These are phyloP conservation scores for Megalops atlanticus DNA, from an alignment of 2,113 vertebrate genomes.

Conservation along the genomic window DNA sequence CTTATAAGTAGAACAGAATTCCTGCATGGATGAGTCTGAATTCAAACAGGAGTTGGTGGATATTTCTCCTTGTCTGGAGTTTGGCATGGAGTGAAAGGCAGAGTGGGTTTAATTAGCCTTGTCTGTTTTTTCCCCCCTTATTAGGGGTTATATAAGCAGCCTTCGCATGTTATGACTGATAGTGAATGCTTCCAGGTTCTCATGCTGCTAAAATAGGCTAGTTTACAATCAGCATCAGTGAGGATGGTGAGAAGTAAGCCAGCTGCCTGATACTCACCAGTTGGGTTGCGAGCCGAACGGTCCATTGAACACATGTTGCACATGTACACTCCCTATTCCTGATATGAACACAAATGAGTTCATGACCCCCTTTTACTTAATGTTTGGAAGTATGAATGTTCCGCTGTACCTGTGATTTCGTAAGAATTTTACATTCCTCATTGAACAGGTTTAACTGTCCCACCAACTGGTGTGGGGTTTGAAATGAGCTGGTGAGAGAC, in stretches of 20 bases:
- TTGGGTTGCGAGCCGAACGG: not conserved
- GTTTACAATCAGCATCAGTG: not conserved
- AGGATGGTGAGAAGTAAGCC: not conserved
- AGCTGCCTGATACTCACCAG: not conserved
- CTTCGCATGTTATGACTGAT: not conserved
- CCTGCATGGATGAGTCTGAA: not conserved
- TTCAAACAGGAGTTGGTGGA: not conserved
- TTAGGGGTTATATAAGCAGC: not conserved
- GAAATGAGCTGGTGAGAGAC: too few relatives aligned
- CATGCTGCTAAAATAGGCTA: not conserved
- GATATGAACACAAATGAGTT: too few relatives aligned
- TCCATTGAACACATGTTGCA: not conserved
- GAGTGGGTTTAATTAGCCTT: constrained; percentile 23
- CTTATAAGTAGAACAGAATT: not conserved
- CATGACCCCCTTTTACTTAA: not conserved
- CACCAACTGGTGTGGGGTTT: too few relatives aligned
- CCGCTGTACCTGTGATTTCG: not conserved
- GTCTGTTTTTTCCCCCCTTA: not conserved
- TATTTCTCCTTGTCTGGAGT: not conserved
- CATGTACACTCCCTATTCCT: too few relatives aligned
- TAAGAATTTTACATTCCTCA: not conserved
- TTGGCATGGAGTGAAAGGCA: not conserved
- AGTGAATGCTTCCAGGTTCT: not conserved
- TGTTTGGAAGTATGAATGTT: too few relatives aligned
- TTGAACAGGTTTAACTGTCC: not conserved